phyloP scores from a whole-genome alignment of 2,888 invertebrate genomes.

The Idaea biselata region DNA sequence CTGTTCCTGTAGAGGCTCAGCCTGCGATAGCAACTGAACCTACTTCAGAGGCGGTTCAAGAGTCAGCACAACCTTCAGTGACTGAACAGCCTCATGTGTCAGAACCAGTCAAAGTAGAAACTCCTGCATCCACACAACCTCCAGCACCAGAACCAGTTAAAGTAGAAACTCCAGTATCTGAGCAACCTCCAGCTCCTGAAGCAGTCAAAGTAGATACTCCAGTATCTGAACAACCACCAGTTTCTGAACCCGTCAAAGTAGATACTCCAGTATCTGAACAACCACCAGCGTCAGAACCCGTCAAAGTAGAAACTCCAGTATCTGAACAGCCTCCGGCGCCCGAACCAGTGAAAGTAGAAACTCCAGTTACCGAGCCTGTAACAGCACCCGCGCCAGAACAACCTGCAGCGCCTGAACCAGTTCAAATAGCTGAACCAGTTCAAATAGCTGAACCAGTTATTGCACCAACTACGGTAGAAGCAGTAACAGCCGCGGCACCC shows the following conservation, averaged over 20 bases:
- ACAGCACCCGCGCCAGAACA: constrained; percentile 16
- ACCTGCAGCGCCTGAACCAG: constrained; percentile 9
- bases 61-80: constrained; percentile 11
- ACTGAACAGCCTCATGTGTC: background rate
- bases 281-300: background rate
- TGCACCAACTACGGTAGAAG: constrained; percentile 21
- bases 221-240: constrained; percentile 15
- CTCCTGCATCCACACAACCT: background rate
- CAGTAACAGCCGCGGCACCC: constrained; percentile 2
- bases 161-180: constrained; percentile 11
- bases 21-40: constrained; percentile 10
- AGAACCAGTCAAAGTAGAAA: constrained; percentile 2
- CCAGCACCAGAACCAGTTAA: constrained; percentile 5
- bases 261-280: constrained; percentile 9
- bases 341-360: constrained; percentile 5
- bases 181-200: constrained; percentile 12
- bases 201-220: constrained; percentile 5
- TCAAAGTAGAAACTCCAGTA: constrained; percentile 1
- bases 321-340: background rate
- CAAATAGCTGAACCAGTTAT: constrained; percentile 6
- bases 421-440: constrained; percentile 5
- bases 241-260: constrained; percentile 13
- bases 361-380: constrained; percentile 14
- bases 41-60: constrained; percentile 15
- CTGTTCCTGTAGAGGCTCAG: constrained; percentile 23